These are phyloP conservation scores for Numenius arquata DNA, from an alignment of 2,113 vertebrate species.

Conservation along the genomic window DNA sequence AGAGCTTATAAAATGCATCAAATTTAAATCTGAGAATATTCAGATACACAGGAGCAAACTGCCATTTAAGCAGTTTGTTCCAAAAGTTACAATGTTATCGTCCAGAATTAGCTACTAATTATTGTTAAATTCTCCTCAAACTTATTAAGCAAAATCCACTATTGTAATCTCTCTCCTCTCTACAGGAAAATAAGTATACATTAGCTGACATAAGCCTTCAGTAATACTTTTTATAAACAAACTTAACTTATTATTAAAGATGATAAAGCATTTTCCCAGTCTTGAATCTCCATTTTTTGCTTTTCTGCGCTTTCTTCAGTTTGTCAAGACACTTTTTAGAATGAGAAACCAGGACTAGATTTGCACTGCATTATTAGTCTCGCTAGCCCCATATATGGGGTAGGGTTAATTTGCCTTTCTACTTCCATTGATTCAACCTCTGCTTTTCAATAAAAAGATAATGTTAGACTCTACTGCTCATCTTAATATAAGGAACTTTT, in stretches of 20 bases:
- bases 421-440: not conserved
- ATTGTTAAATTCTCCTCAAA: not conserved
- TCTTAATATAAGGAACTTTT: not conserved
- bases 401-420: not conserved
- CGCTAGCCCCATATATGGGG: too few species aligned
- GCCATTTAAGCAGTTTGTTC: not conserved
- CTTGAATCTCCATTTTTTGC: not conserved
- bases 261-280: not conserved
- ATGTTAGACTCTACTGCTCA: not conserved
- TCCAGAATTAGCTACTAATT: not conserved
- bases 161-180: not conserved
- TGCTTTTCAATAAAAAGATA: not conserved
- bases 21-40: not conserved
- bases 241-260: not conserved
- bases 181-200: not conserved
- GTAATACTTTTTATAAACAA: not conserved
- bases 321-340: not conserved
- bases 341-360: not conserved
- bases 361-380: not conserved
- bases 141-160: not conserved
- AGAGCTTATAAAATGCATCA: not conserved
- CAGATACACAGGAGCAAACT: not conserved
- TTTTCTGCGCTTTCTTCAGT: not conserved
- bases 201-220: not conserved
- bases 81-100: not conserved